Evolutionary conservation across 2,113 vertebrate genomes (phyloP), one percentile per base, ranked within the genome.

Genomic region (Urocolius indicus): DNA sequence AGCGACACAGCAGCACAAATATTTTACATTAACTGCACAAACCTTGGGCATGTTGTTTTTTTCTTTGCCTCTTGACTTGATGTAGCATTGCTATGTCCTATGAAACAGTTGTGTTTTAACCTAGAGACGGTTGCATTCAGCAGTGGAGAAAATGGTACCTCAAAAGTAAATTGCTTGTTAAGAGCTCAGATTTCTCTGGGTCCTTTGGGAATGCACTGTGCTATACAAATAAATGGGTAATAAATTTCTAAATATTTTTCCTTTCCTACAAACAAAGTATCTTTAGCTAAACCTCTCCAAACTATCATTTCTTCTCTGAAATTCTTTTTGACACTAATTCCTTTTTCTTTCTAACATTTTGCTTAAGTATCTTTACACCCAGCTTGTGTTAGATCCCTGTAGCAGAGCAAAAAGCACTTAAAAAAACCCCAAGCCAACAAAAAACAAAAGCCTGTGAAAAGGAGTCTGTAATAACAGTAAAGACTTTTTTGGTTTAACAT

Each of bases 1-100:
- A 86, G 76, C 17, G 5, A 43, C 66, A 78, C 8, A 75, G 90
- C 66, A 89, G 88, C 45, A 84, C 36, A 95, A 94, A 96, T 87
- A 92, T 91, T 94, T 90, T 82, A 57, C 62, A 69, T 75, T 96
- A 72, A 68, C 32, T 82, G 36, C 46, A 43, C 69, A 59, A 23
- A 92, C 29, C 51, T 87, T 90, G 41, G 69, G 22, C 74, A 54
- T 61, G 8, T 48, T 63, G 38, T 51, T 51, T 48, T 91, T 87
- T 61, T n/a, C 54, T 76, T 89, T 84, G 69, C 61, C 36, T 87
- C 66, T 89, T 34, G 19, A 30, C 65, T 90, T 87, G 32, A 3
- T 21, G 19, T 49, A 65, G 69, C 27, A 38, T 66, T 91, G 43
- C 61, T 87, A 8, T 36, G 73, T 75, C 69, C 83, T 78, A 4